phyloP scores from a whole-genome alignment of 2,797 vertebrate genomes.

The Percopsis omiscomaycus region DNA sequence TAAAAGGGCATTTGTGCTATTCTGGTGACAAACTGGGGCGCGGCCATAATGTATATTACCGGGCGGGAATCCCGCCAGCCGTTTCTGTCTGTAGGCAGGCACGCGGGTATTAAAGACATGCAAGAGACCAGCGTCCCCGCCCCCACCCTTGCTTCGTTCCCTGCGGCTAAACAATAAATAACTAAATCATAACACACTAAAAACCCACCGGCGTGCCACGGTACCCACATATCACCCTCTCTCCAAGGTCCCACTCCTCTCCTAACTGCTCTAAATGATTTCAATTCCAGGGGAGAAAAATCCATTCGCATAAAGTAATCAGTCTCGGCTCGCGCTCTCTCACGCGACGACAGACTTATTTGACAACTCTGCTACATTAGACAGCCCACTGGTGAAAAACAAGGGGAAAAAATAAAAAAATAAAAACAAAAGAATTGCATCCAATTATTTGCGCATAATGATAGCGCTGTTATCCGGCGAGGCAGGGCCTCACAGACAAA shows the following conservation, averaged over 20 bases:
- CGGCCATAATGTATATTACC: constrained; percentile 62
- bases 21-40: constrained; percentile 62
- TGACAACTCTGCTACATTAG: constrained; percentile 67
- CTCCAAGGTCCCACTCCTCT: constrained; percentile 44
- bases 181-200: constrained; percentile 70
- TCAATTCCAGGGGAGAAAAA: constrained; percentile 57
- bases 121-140: constrained; percentile 49
- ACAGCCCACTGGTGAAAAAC: constrained; percentile 59
- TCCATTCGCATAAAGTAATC: constrained; percentile 65
- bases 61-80: constrained; percentile 51
- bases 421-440: constrained; percentile 53
- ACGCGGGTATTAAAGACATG: constrained; percentile 70
- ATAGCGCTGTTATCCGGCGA: constrained; percentile 63
- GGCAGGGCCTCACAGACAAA: constrained; percentile 59
- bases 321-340: constrained; percentile 48
- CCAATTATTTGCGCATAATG: constrained; percentile 76
- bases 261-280: constrained; percentile 64
- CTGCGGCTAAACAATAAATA: constrained; percentile 68
- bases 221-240: constrained; percentile 58
- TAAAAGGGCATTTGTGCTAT: constrained; percentile 67
- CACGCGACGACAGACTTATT: constrained; percentile 46
- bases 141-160: constrained; percentile 40
- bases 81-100: constrained; percentile 51
- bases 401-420: constrained; percentile 10
- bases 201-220: constrained; percentile 53